Evolutionary conservation across 2,113 vertebrate species (phyloP).

Genomic region (Octodon degus): DNA sequence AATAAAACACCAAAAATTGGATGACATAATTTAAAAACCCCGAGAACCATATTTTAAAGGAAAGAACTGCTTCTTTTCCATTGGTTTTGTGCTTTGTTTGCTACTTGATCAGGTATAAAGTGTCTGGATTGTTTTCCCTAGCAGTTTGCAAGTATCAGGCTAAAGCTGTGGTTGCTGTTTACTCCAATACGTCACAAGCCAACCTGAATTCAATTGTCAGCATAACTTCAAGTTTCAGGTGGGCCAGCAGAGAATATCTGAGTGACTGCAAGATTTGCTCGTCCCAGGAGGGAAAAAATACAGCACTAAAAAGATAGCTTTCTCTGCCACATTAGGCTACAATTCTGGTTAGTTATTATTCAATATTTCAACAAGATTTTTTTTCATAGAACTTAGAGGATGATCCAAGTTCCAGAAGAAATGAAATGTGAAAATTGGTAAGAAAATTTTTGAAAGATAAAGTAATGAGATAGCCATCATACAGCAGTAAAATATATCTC

Average conservation of each 20-base stretch:
- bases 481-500: not conserved
- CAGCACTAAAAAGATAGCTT: not conserved
- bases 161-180: not conserved
- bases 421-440: not conserved
- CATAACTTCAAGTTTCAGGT: not conserved
- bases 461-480: not conserved
- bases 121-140: not conserved
- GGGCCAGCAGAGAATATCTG: not conserved
- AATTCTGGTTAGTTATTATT: conserved; percentile 38
- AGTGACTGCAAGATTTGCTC: not conserved
- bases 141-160: not conserved
- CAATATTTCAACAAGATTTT: not conserved
- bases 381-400: conserved; percentile 17
- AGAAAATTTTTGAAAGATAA: not conserved
- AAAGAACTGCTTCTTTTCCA: conserved; percentile 46
- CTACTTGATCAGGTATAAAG: conserved; percentile 20
- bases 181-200: conserved; percentile 37
- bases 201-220: conserved; percentile 54
- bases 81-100: conserved; percentile 17
- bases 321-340: not conserved
- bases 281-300: not conserved
- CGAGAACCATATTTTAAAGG: conserved; percentile 50
- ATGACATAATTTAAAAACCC: conserved; percentile 25
- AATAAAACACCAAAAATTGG: conserved; percentile 36
- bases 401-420: conserved; percentile 16